Conservation (phyloP, 2,888 invertebrate genomes). For the Parelbella ahira region DNA sequence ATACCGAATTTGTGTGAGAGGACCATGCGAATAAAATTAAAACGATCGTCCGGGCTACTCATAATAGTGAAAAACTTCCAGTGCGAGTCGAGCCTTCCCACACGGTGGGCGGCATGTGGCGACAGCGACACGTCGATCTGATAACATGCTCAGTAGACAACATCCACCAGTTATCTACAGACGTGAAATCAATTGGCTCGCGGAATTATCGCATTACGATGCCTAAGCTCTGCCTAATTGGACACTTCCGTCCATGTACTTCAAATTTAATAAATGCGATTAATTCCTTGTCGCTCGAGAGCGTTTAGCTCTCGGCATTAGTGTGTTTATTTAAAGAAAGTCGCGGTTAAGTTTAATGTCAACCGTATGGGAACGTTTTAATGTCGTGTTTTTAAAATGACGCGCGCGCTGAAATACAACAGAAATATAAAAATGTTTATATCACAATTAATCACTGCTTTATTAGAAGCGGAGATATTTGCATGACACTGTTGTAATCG, state of each 20-base stretch:
- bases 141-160: slow-evolving; percentile 64
- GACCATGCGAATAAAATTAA: slow-evolving; percentile 31
- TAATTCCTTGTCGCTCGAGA: slow-evolving; percentile 16
- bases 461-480: slow-evolving; percentile 38
- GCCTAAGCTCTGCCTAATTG: slow-evolving; percentile 66
- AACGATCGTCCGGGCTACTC: slow-evolving; percentile 26
- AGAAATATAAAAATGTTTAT: slow-evolving; percentile 73
- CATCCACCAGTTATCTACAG: slow-evolving; percentile 68
- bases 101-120: slow-evolving; percentile 61
- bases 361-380: slow-evolving; percentile 46
- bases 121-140: slow-evolving; percentile 68
- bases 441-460: slow-evolving; percentile 76
- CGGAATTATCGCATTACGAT: slow-evolving; percentile 72
- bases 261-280: slow-evolving; percentile 35
- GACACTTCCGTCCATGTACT: slow-evolving; percentile 58
- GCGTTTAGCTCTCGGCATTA: slow-evolving; percentile 16
- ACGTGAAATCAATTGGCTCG: slow-evolving; percentile 71
- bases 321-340: slow-evolving; percentile 28
- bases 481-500: slow-evolving; percentile 12
- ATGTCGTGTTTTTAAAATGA: slow-evolving; percentile 59
- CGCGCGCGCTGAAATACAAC: slow-evolving; percentile 60
- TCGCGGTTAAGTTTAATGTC: slow-evolving; percentile 39
- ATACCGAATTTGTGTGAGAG: slow-evolving; percentile 34
- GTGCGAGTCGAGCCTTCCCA: slow-evolving; percentile 45
- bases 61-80: slow-evolving; percentile 35